Evolutionary conservation across 2,113 vertebrate genomes (phyloP), one percentile per base, ranked within the genome.

Genomic region (Pycnonotus jocosus): DNA sequence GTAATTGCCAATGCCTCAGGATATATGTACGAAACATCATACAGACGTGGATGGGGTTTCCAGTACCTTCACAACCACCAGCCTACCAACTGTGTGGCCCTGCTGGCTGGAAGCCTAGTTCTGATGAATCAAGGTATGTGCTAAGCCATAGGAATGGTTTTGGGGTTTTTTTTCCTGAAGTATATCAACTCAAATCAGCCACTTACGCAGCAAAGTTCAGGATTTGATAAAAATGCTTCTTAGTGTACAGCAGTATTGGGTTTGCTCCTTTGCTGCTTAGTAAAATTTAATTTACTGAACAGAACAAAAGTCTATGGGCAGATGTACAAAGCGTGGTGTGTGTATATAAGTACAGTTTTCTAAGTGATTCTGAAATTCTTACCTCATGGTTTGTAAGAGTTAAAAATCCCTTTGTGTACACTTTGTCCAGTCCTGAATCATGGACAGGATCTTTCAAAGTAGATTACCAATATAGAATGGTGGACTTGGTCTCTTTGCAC

Each of bases 31-130:
- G 99, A 99, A 97, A 98, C 99, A 51, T 99, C 99, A 2, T 99
- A 99, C 90, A 97, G 98, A 72, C 98, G 99, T 60, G 99, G 99
- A 85, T 99, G 99, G 99, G 99, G 99, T 3, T 99, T 99, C 97
- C 99, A 99, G 90, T 99, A 99, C 96, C 98, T 99, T 51, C 99
- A 99, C 97, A 99, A 99, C 91, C 99, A 99, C 96, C 99, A 99
- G 93, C 99, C 99, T 92, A 99, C 99, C 97, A 99, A 99, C 98
- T 99, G 99, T 86, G 99, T 99, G 97, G 99, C 99, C 81, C 98
- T 99, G 86, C 98, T 99, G 81, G 99, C 99, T 23, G 99, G 99
- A 93, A 99, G 99, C 93, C 98, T 99, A 24, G 97, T 99, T 83
- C 98, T 99, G 92, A 99, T 99, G 99, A 99, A 98, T 94, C 99